Evolutionary conservation across 2,113 vertebrate species (phyloP).

Genomic region (Origma solitaria): DNA sequence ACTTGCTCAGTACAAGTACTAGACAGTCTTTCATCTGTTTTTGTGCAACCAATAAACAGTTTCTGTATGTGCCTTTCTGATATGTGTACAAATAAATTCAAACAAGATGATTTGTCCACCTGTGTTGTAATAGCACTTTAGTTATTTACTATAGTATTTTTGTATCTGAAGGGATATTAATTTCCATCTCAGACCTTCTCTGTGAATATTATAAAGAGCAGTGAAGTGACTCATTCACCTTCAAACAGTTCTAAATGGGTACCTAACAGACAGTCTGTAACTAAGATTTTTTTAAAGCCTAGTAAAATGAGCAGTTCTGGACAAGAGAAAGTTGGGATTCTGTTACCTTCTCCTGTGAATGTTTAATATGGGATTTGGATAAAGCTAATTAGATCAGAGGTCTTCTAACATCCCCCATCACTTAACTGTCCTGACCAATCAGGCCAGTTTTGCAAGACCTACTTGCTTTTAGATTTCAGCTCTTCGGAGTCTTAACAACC

Average conservation of each 20-base stretch:
- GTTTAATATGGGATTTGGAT: not conserved
- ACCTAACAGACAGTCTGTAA: not conserved
- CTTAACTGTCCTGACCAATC: not conserved
- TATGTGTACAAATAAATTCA: not conserved
- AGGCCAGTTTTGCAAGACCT: not conserved
- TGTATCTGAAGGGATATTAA: not conserved
- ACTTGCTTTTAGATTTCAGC: not conserved
- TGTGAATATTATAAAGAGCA: not conserved
- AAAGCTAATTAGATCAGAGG: not conserved
- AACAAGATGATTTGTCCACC: not conserved
- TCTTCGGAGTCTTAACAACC: not conserved
- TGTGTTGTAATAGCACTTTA: not conserved
- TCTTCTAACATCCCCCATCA: not conserved
- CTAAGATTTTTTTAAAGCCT: not conserved
- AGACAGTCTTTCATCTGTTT: not conserved
- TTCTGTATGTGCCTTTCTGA: not conserved
- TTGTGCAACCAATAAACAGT: not conserved
- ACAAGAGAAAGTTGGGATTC: not conserved
- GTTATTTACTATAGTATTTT: not conserved
- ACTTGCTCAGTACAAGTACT: not conserved
- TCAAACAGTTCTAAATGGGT: not conserved
- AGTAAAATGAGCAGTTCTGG: not conserved
- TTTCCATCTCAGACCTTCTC: not conserved
- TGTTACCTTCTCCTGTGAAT: not conserved
- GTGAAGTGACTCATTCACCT: not conserved